Base-by-base conservation (phyloP, 2,888 invertebrate species). In the Drosophila gaucha region DNA sequence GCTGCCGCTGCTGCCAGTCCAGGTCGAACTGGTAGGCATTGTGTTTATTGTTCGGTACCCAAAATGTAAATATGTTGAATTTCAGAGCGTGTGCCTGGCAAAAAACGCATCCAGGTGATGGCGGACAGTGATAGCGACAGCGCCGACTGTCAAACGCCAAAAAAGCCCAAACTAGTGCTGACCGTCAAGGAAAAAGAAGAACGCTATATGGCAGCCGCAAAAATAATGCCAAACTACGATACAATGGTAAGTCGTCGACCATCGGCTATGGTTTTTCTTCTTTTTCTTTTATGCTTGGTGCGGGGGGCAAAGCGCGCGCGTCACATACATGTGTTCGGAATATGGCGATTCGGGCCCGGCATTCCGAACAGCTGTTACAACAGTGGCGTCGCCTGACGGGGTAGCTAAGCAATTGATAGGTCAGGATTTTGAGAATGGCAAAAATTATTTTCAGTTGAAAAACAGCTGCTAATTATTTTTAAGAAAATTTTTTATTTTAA, bases 71-170 rank as follows among this genome's bases (percentile, higher is more conserved):
- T 14, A 8, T 57, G 10, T 31, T 38, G 4, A 5, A 24, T 57
- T 67, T 26, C 65, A 91, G 91, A 90, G 67, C 89, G 88, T 26
- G 89, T 91, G 35, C 91, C 91, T n/a, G 92, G 91, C 18, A 90
- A 90, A 64, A 92, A 91, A 59, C 89, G 92, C 18, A 91, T 92
- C 47, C 89, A 88, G 70, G 88, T 90, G 52, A 86, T 92, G 74
- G 80, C 89, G 9, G 92, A 92, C 55, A 92, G 91, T 70, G 92
- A 91, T 44, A 91, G 91, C 18, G 92, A 91, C 39, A 67, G 87
- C 12, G 82, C 84, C 8, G 89, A 89, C 31, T 67, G 64, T n/a
- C 88, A 84, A 41, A 64, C 70, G 6, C 70, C 89, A 16, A 92
- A 91, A 74, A 90, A 90, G 57, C 46, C 56, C 0, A 92, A 91